phyloP scores from a whole-genome alignment of 2,888 invertebrate genomes.

The Xestoiulus laeticollis region DNA sequence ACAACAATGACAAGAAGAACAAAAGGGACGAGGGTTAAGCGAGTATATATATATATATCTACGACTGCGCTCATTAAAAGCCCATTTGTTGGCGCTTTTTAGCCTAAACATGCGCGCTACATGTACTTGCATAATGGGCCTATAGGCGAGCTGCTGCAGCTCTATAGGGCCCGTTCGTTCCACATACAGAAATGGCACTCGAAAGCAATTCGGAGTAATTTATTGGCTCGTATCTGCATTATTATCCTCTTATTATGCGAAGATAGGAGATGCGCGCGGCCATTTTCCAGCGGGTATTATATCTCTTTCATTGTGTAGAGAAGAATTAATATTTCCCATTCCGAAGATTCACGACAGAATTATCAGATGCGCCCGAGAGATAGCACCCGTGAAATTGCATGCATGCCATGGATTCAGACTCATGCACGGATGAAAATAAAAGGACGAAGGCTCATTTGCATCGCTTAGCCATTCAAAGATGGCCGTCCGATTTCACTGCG shows the following conservation, averaged over 20 bases:
- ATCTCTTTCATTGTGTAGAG: neutral
- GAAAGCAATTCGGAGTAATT: conserved; percentile 8
- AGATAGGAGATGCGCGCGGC: neutral
- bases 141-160: no score
- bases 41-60: neutral
- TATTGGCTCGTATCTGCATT: conserved; percentile 18
- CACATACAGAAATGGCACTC: neutral
- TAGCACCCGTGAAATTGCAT: neutral
- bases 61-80: neutral
- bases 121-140: neutral
- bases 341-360: neutral
- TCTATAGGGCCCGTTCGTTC: neutral
- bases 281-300: neutral
- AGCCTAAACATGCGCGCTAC: neutral
- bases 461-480: neutral
- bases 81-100: neutral
- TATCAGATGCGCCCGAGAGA: neutral
- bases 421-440: neutral
- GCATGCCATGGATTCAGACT: neutral
- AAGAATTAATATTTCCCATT: conserved; percentile 10
- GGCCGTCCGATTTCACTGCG: no score
- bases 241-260: conserved; percentile 34
- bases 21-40: neutral
- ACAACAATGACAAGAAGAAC: neutral
- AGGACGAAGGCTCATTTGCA: neutral